Conservation (phyloP, 1,140 invertebrate genomes). For the Drosophila seguyi region DNA sequence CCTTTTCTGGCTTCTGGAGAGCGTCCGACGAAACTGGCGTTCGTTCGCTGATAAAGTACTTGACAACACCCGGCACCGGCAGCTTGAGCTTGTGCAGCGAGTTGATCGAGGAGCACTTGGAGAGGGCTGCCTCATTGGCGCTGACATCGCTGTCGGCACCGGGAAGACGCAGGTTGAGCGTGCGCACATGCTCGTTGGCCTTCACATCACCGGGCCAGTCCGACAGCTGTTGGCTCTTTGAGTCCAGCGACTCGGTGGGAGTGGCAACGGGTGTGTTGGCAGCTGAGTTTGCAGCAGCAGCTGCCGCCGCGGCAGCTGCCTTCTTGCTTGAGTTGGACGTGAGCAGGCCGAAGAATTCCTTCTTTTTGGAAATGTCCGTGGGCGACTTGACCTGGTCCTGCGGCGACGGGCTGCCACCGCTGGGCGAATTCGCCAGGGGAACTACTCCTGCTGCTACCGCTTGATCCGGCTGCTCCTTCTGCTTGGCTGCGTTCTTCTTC, state of each 20-base stretch:
- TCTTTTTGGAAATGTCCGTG: slow-evolving; percentile 82
- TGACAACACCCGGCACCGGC: slow-evolving; percentile 82
- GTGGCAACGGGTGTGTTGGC: slow-evolving; percentile 54
- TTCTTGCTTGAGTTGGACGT: slow-evolving; percentile 81
- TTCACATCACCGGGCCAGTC: slow-evolving; percentile 33
- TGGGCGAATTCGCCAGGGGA: slow-evolving; percentile 8
- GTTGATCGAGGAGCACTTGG: slow-evolving; percentile 74
- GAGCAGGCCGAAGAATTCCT: slow-evolving; percentile 81
- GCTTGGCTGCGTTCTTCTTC: slow-evolving; percentile 84
- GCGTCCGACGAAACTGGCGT: slow-evolving; percentile 34
- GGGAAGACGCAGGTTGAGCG: slow-evolving; percentile 70
- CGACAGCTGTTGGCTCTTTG: neutral
- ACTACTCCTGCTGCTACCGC: neutral
- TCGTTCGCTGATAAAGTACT: slow-evolving; percentile 83
- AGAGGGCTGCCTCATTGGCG: slow-evolving; percentile 31
- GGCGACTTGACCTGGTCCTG: slow-evolving; percentile 77
- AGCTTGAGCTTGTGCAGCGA: slow-evolving; percentile 80
- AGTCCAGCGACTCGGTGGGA: slow-evolving; percentile 30
- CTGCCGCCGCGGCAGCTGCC: slow-evolving; percentile 71
- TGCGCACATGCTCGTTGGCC: slow-evolving; percentile 56
- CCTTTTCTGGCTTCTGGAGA: slow-evolving; percentile 79
- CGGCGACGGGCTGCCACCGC: slow-evolving; percentile 11
- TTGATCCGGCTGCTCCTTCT: slow-evolving; percentile 59
- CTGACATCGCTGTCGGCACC: slow-evolving; percentile 46
- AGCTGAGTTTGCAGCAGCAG: slow-evolving; percentile 56